Conservation (phyloP, 2,113 vertebrate species). For the Mustela lutreola region DNA sequence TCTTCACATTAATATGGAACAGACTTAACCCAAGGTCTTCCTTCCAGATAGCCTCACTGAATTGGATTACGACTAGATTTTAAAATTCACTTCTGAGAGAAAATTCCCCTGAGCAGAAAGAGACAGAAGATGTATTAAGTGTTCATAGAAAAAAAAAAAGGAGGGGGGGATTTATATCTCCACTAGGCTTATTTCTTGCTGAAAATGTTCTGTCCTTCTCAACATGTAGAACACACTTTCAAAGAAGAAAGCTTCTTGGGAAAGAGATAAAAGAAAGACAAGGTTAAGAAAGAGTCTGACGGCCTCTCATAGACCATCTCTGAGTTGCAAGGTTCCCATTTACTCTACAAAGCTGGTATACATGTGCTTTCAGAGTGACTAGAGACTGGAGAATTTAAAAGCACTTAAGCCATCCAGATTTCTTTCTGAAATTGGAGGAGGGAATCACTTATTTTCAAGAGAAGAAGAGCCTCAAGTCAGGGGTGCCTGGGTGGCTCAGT, state of each 20-base stretch:
- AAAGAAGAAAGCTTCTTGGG: neutral
- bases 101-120: conserved; percentile 76
- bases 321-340: conserved; percentile 52
- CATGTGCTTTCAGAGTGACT: neutral
- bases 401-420: neutral
- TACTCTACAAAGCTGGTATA: neutral
- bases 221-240: conserved; percentile 58
- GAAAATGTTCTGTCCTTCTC: conserved; percentile 62
- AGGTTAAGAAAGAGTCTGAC: neutral
- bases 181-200: conserved; percentile 68
- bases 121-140: conserved; percentile 57
- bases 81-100: conserved; percentile 78
- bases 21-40: conserved; percentile 81
- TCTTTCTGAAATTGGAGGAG: neutral
- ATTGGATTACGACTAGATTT: conserved; percentile 84
- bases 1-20: conserved; percentile 79
- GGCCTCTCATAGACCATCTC: neutral
- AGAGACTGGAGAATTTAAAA: neutral
- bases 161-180: conserved; percentile 66
- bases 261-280: neutral
- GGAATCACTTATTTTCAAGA: neutral
- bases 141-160: conserved; percentile 28
- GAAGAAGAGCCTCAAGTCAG: neutral
- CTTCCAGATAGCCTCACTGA: conserved; percentile 82
- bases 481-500: no score